Conservation (phyloP, 2,888 invertebrate genomes). For the Drosophila robusta region DNA sequence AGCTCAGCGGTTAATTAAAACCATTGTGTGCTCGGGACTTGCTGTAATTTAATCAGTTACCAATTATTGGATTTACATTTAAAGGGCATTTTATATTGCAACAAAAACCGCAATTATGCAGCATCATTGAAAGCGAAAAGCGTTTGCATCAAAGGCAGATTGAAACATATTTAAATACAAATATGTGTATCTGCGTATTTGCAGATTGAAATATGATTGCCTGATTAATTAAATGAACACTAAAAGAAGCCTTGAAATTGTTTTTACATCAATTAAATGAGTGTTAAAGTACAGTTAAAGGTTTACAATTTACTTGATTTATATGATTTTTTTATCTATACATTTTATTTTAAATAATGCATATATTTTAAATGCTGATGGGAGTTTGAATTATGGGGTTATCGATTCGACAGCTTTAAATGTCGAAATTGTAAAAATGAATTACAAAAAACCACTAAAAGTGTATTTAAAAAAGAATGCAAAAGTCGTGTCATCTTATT, state of each 20-base stretch:
- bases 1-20: constrained; percentile 57
- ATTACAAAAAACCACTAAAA: too few species aligned
- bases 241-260: constrained; percentile 1
- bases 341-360: too few species aligned
- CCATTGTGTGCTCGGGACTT: constrained; percentile 22
- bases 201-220: constrained; percentile 8
- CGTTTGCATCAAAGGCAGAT: constrained; percentile 1
- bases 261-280: constrained; percentile 8
- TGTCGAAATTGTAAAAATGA: too few species aligned
- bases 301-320: too few species aligned
- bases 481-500: too few species aligned
- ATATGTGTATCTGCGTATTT: not conserved
- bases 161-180: not conserved
- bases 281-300: not conserved
- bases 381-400: too few species aligned
- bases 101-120: constrained; percentile 21
- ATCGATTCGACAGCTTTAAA: too few species aligned
- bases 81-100: constrained; percentile 24
- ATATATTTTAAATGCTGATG: too few species aligned
- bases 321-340: too few species aligned
- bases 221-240: constrained; percentile 29
- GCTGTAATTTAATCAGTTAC: constrained; percentile 48
- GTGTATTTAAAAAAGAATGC: too few species aligned
- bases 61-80: constrained; percentile 40
- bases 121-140: not conserved